Evolutionary conservation across 2,113 vertebrate genomes (phyloP).

Genomic region (Neodontobutis hainanensis): DNA sequence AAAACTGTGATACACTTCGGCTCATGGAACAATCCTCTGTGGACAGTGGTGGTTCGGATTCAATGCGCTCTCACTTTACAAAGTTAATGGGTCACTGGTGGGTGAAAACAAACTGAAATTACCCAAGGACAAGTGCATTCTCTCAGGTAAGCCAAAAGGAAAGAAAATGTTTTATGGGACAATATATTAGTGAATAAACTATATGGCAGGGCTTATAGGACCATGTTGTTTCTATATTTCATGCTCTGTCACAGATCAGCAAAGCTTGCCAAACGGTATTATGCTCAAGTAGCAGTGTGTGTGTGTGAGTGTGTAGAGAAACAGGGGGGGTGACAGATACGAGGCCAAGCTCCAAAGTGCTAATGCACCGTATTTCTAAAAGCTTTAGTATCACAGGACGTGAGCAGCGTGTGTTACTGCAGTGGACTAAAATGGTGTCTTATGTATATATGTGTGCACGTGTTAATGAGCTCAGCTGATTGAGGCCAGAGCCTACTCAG

Average conservation of each 20-base stretch:
- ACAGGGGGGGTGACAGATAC: conserved; percentile 29
- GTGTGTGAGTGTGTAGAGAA: conserved; percentile 42
- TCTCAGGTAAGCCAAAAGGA: conserved; percentile 5
- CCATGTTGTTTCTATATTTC: conserved; percentile 67
- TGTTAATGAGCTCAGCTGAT: conserved; percentile 42
- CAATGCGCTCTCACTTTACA: conserved; percentile 27
- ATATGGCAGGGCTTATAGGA: conserved; percentile 31
- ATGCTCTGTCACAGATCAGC: conserved; percentile 66
- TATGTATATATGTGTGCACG: conserved; percentile 1
- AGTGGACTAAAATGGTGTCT: conserved; percentile 20
- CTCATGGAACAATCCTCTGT: background rate
- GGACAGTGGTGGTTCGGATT: conserved; percentile 14
- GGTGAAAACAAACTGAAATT: conserved; percentile 41
- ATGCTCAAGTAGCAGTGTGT: conserved; percentile 54
- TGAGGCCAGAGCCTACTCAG: conserved; percentile 51
- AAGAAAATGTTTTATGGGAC: conserved; percentile 27
- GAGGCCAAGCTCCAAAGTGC: conserved; percentile 34
- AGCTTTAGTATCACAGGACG: conserved; percentile 31
- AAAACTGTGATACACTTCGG: background rate
- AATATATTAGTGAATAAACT: conserved; percentile 38
- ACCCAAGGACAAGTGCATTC: conserved; percentile 19
- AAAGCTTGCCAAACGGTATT: conserved; percentile 69
- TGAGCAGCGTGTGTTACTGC: conserved; percentile 14
- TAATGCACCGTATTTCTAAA: conserved; percentile 38
- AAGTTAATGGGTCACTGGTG: conserved; percentile 23